Evolutionary conservation across 2,113 vertebrate species (phyloP).

Genomic region (Notiomystis cincta): DNA sequence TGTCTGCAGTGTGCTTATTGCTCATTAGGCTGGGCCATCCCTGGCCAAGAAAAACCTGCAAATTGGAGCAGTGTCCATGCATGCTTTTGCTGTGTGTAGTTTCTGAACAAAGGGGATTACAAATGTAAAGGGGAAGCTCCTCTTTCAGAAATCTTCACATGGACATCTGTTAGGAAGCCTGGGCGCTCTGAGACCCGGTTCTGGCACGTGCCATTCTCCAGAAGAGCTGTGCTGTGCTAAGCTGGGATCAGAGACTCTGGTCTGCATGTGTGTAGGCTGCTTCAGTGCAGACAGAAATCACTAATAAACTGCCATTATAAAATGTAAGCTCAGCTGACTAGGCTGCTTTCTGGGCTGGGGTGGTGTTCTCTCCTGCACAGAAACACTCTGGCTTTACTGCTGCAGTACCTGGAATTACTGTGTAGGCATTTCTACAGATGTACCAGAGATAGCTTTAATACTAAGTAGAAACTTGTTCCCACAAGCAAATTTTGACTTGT

Average conservation of each 20-base stretch:
- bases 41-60: background rate
- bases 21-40: background rate
- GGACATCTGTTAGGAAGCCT: background rate
- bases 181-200: background rate
- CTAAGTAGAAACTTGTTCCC: slow-evolving; percentile 15
- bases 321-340: background rate
- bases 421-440: slow-evolving; percentile 52
- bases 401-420: slow-evolving; percentile 45
- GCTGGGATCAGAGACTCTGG: background rate
- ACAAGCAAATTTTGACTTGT: slow-evolving; percentile 32
- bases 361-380: background rate
- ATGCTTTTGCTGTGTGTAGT: rapidly evolving
- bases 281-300: background rate
- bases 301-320: background rate
- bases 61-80: rapidly evolving
- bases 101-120: background rate
- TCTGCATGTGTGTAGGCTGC: background rate
- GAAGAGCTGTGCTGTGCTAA: rapidly evolving
- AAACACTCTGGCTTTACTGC: background rate
- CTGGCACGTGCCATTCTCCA: rapidly evolving
- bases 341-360: background rate
- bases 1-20: rapidly evolving
- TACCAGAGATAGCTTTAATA: slow-evolving; percentile 48
- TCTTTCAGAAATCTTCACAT: background rate
- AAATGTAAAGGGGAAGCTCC: background rate